These are phyloP conservation scores for Ericerus pela DNA, from an alignment of 1,140 invertebrate species.

Conservation along the genomic window DNA sequence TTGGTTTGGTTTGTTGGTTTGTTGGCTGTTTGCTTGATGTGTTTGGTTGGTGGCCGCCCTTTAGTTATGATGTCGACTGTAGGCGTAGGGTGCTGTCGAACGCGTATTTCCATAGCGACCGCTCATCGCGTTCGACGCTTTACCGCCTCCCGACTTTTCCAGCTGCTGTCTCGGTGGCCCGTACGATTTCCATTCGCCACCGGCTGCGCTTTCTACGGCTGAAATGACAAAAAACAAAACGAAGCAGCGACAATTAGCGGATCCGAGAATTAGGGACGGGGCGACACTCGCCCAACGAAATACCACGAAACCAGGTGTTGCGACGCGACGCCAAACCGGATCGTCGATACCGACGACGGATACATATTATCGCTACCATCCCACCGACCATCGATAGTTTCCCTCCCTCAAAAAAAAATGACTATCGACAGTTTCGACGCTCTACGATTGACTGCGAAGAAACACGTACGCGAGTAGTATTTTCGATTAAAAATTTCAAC, in stretches of 20 bases:
- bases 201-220: background rate
- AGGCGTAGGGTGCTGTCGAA: no score
- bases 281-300: background rate
- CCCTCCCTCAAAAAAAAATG: no score
- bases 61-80: no score
- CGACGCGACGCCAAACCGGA: background rate
- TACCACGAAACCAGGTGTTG: background rate
- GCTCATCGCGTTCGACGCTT: background rate
- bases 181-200: conserved; percentile 6
- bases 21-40: no score
- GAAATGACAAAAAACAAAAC: background rate
- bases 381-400: no score
- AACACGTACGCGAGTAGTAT: no score
- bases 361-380: background rate
- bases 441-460: no score
- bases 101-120: conserved; percentile 1
- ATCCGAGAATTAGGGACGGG: background rate
- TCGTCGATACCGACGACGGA: background rate
- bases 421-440: no score
- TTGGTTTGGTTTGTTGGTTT: no score
- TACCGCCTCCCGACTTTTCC: background rate
- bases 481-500: no score
- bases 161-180: background rate
- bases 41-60: no score
- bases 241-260: background rate